A percentile compares a stretch with the other conserved stretches of the same genome.
These are phyloP conservation scores for Aquatica leii DNA, from an alignment of 2,888 invertebrate genomes.

Conservation along the genomic window DNA sequence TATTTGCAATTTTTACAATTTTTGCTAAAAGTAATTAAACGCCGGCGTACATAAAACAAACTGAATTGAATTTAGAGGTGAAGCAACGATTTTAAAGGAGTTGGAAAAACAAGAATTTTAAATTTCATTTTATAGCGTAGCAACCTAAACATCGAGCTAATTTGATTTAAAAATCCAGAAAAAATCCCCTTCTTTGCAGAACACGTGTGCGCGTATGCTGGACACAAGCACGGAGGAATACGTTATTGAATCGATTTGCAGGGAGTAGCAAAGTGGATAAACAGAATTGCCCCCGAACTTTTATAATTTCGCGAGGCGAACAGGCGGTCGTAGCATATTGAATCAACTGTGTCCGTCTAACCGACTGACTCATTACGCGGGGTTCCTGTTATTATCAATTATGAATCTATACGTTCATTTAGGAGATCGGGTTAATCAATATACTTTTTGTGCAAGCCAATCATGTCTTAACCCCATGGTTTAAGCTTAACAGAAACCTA, in stretches of 20 bases:
- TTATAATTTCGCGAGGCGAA: conserved; percentile 47
- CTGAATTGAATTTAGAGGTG: background rate
- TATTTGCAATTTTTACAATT: background rate
- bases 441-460: too few relatives aligned
- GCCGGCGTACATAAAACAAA: too few relatives aligned
- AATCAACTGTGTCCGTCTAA: conserved; percentile 49
- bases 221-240: conserved; percentile 39
- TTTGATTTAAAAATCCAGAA: conserved; percentile 40
- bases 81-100: conserved; percentile 17
- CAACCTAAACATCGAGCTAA: conserved; percentile 34
- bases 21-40: background rate
- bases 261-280: conserved; percentile 47
- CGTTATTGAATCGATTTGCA: conserved; percentile 42
- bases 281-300: conserved; percentile 49
- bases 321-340: conserved; percentile 44
- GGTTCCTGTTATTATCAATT: conserved; percentile 58
- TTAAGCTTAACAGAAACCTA: too few relatives aligned
- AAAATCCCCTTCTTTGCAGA: conserved; percentile 36
- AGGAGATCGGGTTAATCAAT: too few relatives aligned
- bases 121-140: conserved; percentile 20
- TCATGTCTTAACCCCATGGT: too few relatives aligned
- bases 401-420: conserved; percentile 56
- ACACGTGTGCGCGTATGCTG: conserved; percentile 36
- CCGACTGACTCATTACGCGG: conserved; percentile 59
- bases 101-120: conserved; percentile 25